Conservation (phyloP, 2,113 vertebrate genomes). For the Brachypteracias leptosomus region DNA sequence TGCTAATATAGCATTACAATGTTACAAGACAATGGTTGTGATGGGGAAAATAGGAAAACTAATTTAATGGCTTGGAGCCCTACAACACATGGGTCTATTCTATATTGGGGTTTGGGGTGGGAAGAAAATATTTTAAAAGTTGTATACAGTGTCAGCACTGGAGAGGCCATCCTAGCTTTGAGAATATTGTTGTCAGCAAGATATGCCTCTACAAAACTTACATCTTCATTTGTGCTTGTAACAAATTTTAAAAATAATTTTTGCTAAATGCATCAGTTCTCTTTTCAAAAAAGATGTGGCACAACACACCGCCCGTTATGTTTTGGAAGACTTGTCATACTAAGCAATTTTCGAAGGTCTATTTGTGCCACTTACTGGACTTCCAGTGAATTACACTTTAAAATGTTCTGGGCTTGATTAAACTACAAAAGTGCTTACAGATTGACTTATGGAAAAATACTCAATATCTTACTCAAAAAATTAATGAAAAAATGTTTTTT, state of each 20-base stretch:
- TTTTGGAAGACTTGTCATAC: background rate
- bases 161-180: background rate
- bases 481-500: accelerated
- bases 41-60: background rate
- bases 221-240: background rate
- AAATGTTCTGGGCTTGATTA: background rate
- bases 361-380: constrained; percentile 44
- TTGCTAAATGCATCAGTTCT: background rate
- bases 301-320: accelerated
- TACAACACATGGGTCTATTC: background rate
- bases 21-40: background rate
- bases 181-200: background rate
- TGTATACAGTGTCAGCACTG: background rate
- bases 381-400: background rate
- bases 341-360: background rate
- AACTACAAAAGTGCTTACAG: background rate
- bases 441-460: accelerated
- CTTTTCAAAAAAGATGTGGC: background rate
- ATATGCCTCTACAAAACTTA: background rate
- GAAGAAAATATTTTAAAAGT: background rate
- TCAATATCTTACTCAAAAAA: background rate
- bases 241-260: background rate
- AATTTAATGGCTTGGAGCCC: background rate
- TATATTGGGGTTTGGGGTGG: background rate
- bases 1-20: background rate